These are phyloP conservation scores for Chrysogorgia sp. DNA, from an alignment of 92 coral and sea anemone genomes.

Conservation along the genomic window DNA sequence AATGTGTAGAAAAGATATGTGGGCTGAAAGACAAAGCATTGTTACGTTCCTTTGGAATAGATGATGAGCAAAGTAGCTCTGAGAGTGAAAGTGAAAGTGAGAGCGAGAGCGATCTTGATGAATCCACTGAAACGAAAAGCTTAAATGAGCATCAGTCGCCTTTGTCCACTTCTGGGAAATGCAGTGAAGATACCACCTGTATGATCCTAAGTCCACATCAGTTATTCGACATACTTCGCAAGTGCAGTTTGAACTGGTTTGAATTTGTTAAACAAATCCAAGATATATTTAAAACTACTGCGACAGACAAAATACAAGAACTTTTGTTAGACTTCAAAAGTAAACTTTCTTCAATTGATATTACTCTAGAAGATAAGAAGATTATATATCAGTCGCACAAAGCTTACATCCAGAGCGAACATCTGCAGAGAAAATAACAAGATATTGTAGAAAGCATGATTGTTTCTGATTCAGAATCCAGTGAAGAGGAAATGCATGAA, in stretches of 20 bases:
- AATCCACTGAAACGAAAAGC: not conserved
- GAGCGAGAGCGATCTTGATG: not conserved
- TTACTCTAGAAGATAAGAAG: conserved; percentile 48
- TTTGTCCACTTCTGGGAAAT: too few species aligned
- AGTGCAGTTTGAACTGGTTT: not conserved
- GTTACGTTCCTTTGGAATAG: conserved; percentile 29
- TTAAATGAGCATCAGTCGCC: too few species aligned
- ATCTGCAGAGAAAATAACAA: conserved; percentile 9
- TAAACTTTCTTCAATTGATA: conserved; percentile 52
- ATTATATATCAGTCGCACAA: conserved; percentile 58
- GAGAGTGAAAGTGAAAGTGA: conserved; percentile 30
- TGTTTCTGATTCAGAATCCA: conserved; percentile 50
- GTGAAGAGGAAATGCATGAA: conserved; percentile 33
- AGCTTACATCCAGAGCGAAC: conserved; percentile 50
- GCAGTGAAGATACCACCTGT: too few species aligned
- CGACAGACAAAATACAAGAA: not conserved
- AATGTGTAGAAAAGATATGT: conserved; percentile 58
- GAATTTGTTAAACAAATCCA: conserved; percentile 15
- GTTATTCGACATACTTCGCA: too few species aligned
- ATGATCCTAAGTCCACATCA: not conserved
- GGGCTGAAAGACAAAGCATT: conserved; percentile 39
- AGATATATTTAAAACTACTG: conserved; percentile 7
- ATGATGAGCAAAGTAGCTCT: not conserved
- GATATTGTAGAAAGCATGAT: conserved; percentile 33
- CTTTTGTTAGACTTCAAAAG: conserved; percentile 57